A percentile compares a stretch with the other conserved stretches of the same genome.
Evolutionary conservation across 1,140 invertebrate genomes (phyloP).

Genomic region (Drosophila rhopaloa): DNA sequence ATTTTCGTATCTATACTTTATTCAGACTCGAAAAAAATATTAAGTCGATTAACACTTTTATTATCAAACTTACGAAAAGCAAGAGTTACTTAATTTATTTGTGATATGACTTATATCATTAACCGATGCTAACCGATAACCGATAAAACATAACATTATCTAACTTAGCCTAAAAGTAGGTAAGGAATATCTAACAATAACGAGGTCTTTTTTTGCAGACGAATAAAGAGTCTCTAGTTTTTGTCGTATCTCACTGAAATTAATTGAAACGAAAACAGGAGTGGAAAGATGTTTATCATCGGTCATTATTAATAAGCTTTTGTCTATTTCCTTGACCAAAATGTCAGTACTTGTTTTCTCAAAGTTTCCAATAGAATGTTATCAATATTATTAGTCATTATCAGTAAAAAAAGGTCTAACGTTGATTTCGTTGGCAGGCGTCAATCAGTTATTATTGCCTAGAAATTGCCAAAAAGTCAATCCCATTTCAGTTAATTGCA

Average conservation of each 20-base stretch:
- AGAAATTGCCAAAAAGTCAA: constrained; percentile 5
- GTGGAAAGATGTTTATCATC: constrained; percentile 16
- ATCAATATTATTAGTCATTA: constrained; percentile 40
- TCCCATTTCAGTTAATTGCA: constrained; percentile 16
- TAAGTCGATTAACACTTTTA: too few species aligned
- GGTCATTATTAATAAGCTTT: constrained; percentile 20
- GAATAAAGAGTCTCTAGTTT: not conserved
- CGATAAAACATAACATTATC: not conserved
- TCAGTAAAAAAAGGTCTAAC: constrained; percentile 9
- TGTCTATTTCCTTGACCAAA: constrained; percentile 30
- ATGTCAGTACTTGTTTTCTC: constrained; percentile 6
- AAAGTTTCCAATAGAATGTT: constrained; percentile 4
- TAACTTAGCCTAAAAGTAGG: constrained; percentile 36
- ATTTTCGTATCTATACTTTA: too few species aligned
- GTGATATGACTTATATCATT: too few species aligned
- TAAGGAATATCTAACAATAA: not conserved
- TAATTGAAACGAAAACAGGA: constrained; percentile 26
- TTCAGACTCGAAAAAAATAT: too few species aligned
- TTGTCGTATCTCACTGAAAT: constrained; percentile 18
- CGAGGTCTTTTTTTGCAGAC: not conserved
- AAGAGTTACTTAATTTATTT: too few species aligned
- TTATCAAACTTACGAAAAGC: too few species aligned
- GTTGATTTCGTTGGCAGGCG: constrained; percentile 9
- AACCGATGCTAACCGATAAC: too few species aligned
- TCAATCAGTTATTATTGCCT: constrained; percentile 14